Percentiles rank a stretch among this genome's conserved stretches.
Evolutionary conservation across 92 coral and sea anemone genomes (phyloP).

Genomic region (Epizoanthus scotinus): DNA sequence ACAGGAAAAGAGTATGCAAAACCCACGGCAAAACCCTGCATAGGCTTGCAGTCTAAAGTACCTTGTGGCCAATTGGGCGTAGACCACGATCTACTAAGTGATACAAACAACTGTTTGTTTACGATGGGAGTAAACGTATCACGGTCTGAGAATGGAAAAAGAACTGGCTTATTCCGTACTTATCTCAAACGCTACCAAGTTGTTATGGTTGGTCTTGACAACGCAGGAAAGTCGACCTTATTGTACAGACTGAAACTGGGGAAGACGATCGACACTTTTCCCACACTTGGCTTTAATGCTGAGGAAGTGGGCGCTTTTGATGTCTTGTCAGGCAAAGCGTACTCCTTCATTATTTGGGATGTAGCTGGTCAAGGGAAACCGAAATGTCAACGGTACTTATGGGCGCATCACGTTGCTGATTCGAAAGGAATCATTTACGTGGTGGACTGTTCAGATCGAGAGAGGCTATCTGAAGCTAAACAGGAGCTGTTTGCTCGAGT

Average conservation of each 20-base stretch:
- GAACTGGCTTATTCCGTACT: not conserved
- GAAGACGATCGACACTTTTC: not conserved
- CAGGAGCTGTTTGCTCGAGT: conserved; percentile 20
- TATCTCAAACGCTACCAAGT: not conserved
- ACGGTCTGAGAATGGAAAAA: not conserved
- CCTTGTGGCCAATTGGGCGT: not conserved
- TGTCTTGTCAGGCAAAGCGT: conserved; percentile 11
- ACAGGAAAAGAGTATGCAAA: no score
- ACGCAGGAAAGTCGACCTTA: conserved; percentile 28
- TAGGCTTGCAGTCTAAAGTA: no score
- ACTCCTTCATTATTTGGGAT: conserved; percentile 2
- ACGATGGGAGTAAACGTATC: conserved; percentile 10
- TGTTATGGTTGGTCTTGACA: conserved; percentile 26
- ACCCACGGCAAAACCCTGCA: no score
- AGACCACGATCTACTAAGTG: no score
- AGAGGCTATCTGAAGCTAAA: conserved; percentile 25
- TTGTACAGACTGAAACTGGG: conserved; percentile 20
- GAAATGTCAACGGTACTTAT: not conserved
- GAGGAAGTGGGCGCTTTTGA: conserved; percentile 14
- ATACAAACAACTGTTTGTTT: not conserved
- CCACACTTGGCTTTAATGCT: conserved; percentile 20
- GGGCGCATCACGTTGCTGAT: conserved; percentile 20
- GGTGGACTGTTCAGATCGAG: conserved; percentile 24
- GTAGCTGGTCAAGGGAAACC: conserved; percentile 6
- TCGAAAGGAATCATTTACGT: conserved; percentile 22